Evolutionary conservation across 2,797 vertebrate genomes (phyloP).

Genomic region (Enteromius trimaculatus): DNA sequence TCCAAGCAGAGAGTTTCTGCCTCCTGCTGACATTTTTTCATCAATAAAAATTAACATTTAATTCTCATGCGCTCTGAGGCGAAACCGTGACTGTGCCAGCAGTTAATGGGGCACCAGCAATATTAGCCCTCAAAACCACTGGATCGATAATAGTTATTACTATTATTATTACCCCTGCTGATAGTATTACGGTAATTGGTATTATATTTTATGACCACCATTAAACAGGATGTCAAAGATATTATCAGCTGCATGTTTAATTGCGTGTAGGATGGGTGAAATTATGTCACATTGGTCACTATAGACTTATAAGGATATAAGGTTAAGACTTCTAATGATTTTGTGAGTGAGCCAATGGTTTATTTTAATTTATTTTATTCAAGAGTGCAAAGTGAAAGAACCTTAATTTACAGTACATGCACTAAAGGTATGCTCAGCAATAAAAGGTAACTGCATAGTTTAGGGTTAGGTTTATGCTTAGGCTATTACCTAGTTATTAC

Average conservation of each 20-base stretch:
- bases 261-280: background rate
- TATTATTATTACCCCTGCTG: slow-evolving; percentile 45
- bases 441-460: background rate
- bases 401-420: background rate
- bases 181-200: slow-evolving; percentile 51
- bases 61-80: slow-evolving; percentile 39
- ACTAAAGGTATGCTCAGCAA: background rate
- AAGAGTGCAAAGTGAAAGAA: background rate
- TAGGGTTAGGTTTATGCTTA: background rate
- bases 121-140: slow-evolving; percentile 53
- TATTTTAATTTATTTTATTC: background rate
- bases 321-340: background rate
- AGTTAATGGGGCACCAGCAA: slow-evolving; percentile 43
- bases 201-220: slow-evolving; percentile 44
- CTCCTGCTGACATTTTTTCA: slow-evolving; percentile 56
- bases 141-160: slow-evolving; percentile 60
- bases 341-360: background rate
- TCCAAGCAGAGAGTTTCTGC: slow-evolving; percentile 47
- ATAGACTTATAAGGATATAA: background rate
- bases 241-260: slow-evolving; percentile 46
- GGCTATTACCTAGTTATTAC: background rate
- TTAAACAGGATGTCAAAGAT: slow-evolving; percentile 48
- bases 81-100: slow-evolving; percentile 30
- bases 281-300: slow-evolving; percentile 30
- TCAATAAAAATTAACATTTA: slow-evolving; percentile 60